phyloP scores from a whole-genome alignment of 2,113 vertebrate species.

The Rattus norvegicus region DNA sequence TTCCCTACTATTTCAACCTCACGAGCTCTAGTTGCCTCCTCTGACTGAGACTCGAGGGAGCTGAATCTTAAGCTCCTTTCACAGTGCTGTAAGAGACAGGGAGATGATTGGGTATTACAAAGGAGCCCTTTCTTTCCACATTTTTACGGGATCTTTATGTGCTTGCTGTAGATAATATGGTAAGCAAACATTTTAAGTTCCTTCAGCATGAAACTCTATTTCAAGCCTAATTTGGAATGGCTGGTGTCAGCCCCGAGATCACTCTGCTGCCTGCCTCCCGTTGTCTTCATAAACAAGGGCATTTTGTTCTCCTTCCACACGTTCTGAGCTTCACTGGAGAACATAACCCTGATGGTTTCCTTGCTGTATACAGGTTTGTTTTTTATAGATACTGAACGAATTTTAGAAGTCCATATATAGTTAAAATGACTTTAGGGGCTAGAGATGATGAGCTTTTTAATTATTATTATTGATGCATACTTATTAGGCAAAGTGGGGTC shows the following conservation, averaged over 20 bases:
- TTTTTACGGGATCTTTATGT: conserved; percentile 4
- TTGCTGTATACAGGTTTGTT: not conserved
- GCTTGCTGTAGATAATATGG: conserved; percentile 51
- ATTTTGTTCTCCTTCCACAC: conserved; percentile 28
- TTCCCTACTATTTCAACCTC: not conserved
- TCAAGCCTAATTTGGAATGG: conserved; percentile 70
- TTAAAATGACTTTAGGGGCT: not conserved
- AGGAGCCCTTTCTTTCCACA: not conserved
- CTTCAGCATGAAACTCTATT: conserved; percentile 67
- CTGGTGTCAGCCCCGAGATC: conserved; percentile 10
- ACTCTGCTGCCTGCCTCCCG: not conserved
- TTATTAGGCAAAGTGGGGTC: not conserved
- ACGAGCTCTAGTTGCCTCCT: not conserved
- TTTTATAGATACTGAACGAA: not conserved
- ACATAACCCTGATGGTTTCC: not conserved
- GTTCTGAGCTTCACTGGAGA: conserved; percentile 38
- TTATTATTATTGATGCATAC: not conserved
- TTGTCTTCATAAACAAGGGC: not conserved
- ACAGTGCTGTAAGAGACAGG: not conserved
- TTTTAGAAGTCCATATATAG: not conserved
- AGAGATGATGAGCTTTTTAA: not conserved
- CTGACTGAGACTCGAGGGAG: not conserved
- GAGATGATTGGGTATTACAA: not conserved
- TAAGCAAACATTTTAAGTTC: conserved; percentile 55
- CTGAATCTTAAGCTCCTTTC: not conserved